Conservation (phyloP, 2,113 vertebrate species). For the Myotis brandtii region DNA sequence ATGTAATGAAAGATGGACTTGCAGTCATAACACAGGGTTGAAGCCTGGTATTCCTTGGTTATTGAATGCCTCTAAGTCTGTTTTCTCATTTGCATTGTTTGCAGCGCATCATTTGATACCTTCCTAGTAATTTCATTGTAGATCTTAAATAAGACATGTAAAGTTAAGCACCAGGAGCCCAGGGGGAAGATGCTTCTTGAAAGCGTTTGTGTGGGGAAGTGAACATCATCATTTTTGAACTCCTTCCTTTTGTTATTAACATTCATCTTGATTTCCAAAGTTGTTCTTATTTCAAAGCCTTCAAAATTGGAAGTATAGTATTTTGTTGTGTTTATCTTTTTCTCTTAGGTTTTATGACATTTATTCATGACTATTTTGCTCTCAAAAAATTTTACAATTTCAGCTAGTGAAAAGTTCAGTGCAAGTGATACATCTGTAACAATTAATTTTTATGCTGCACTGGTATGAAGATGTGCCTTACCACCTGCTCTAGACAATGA, state of each 20-base stretch:
- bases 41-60: neutral
- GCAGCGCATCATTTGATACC: neutral
- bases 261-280: conserved; percentile 16
- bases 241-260: neutral
- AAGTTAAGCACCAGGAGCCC: neutral
- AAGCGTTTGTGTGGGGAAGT: neutral
- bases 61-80: neutral
- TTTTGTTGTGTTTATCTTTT: neutral
- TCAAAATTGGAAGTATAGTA: neutral
- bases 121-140: neutral
- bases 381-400: conserved; percentile 37
- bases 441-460: neutral
- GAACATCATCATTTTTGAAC: neutral
- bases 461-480: neutral
- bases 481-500: neutral
- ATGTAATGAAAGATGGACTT: neutral
- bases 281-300: neutral
- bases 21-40: neutral
- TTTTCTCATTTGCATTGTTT: neutral
- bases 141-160: neutral
- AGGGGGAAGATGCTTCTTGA: neutral
- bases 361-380: neutral
- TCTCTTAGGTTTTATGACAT: neutral
- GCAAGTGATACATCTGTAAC: neutral
- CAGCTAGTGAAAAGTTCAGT: neutral